A percentile compares a stretch with the other conserved stretches of the same genome.
phyloP scores from a whole-genome alignment of 2,888 invertebrate genomes.

The Dryomyza anilis region DNA sequence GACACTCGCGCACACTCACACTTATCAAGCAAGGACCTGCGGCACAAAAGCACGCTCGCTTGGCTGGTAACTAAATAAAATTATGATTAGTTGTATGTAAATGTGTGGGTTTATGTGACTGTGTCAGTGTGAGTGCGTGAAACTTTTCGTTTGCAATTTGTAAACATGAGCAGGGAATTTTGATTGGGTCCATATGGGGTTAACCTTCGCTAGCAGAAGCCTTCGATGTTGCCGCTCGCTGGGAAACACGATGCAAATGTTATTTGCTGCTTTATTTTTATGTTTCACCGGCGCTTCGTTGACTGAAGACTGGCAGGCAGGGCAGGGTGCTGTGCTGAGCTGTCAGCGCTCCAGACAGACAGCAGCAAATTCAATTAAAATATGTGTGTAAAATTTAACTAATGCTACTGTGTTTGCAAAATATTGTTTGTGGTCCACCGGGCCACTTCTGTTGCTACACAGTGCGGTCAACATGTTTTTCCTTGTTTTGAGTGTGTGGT shows the following conservation, averaged over 20 bases:
- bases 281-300: too few species aligned
- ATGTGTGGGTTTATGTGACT: not conserved
- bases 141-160: conserved; percentile 23
- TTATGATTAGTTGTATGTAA: not conserved
- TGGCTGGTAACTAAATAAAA: conserved; percentile 15
- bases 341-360: too few species aligned
- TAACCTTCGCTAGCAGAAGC: not conserved
- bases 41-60: not conserved
- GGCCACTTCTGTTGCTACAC: too few species aligned
- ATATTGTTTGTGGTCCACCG: too few species aligned
- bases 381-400: too few species aligned
- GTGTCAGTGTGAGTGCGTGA: not conserved
- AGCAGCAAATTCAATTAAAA: not conserved
- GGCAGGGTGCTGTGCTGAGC: not conserved
- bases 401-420: too few species aligned
- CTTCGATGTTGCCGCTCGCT: not conserved
- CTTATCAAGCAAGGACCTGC: too few species aligned
- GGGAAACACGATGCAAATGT: too few species aligned
- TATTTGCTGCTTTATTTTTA: too few species aligned
- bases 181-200: conserved; percentile 14
- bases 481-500: too few species aligned
- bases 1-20: not conserved
- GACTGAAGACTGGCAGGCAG: not conserved
- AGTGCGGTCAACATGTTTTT: too few species aligned
- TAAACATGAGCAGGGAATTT: conserved; percentile 22